phyloP scores from a whole-genome alignment of 2,113 vertebrate genomes.

The Zootoca vivipara region DNA sequence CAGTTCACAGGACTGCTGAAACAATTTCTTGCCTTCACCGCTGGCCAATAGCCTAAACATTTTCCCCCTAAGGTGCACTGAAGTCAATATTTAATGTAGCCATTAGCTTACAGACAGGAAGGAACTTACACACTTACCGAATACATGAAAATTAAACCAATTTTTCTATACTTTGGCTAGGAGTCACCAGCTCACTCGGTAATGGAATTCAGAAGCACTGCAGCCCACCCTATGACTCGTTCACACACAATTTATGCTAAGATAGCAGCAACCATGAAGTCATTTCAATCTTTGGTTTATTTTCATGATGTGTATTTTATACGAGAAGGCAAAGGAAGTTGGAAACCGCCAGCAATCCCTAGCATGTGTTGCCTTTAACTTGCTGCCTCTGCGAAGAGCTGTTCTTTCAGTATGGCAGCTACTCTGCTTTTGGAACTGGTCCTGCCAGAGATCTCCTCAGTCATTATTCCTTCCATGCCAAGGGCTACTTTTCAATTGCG shows the following conservation, averaged over 20 bases:
- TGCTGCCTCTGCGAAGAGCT: not conserved
- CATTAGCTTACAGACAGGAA: not conserved
- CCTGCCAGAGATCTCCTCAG: not conserved
- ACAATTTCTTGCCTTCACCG: not conserved
- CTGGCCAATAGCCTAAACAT: not conserved
- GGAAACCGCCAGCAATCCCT: not conserved
- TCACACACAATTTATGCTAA: not conserved
- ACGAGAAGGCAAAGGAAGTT: not conserved
- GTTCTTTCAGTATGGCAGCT: not conserved
- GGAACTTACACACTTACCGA: not conserved
- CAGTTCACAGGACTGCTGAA: not conserved
- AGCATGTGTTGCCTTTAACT: not conserved
- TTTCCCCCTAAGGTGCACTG: not conserved
- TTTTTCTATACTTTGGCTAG: not conserved
- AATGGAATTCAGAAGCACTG: not conserved
- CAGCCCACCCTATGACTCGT: not conserved
- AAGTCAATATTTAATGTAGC: slow-evolving; percentile 1
- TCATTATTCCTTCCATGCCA: not conserved
- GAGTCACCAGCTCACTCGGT: not conserved
- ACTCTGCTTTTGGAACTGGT: no score
- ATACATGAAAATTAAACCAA: not conserved
- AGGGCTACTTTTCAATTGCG: not conserved
- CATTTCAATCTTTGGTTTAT: not conserved
- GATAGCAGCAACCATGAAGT: not conserved
- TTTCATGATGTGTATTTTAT: not conserved